Conservation (phyloP, 1,140 invertebrate genomes). For the Atopsyche davidsoni region DNA sequence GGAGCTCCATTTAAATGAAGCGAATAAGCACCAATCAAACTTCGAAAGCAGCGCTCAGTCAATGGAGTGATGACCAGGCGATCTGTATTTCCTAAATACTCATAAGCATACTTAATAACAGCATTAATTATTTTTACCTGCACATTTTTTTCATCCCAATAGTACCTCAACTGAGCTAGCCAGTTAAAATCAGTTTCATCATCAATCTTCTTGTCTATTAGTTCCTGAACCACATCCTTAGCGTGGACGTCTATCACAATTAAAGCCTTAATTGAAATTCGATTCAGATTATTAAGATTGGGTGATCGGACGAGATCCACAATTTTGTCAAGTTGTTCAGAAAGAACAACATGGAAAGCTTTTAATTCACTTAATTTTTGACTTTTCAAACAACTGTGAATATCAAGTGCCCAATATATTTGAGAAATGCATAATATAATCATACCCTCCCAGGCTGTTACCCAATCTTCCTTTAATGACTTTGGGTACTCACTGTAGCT, state of each 20-base stretch:
- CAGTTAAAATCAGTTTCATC: slow-evolving; percentile 84
- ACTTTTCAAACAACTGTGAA: slow-evolving; percentile 61
- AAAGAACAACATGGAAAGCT: slow-evolving; percentile 50
- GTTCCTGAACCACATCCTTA: slow-evolving; percentile 74
- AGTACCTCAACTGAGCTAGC: slow-evolving; percentile 86
- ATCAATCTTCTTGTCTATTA: slow-evolving; percentile 63
- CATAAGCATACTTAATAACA: slow-evolving; percentile 79
- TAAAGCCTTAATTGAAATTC: slow-evolving; percentile 78
- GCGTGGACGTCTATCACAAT: slow-evolving; percentile 91
- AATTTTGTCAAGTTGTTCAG: slow-evolving; percentile 57
- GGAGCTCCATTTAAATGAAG: slow-evolving; percentile 80
- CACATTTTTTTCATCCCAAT: slow-evolving; percentile 76
- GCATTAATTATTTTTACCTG: slow-evolving; percentile 84
- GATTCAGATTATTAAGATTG: slow-evolving; percentile 52
- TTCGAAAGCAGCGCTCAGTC: slow-evolving; percentile 82
- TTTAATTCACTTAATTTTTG: slow-evolving; percentile 50
- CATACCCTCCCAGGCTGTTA: slow-evolving; percentile 83
- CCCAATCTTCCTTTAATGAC: slow-evolving; percentile 65
- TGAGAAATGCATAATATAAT: slow-evolving; percentile 80
- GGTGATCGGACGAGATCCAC: slow-evolving; percentile 55
- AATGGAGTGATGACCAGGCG: slow-evolving; percentile 78
- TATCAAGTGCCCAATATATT: slow-evolving; percentile 81
- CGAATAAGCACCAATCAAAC: slow-evolving; percentile 81
- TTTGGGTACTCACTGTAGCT: slow-evolving; percentile 66
- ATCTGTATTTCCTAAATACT: slow-evolving; percentile 80